Conservation (phyloP, 2,797 vertebrate species). For the Gouania willdenowi region DNA sequence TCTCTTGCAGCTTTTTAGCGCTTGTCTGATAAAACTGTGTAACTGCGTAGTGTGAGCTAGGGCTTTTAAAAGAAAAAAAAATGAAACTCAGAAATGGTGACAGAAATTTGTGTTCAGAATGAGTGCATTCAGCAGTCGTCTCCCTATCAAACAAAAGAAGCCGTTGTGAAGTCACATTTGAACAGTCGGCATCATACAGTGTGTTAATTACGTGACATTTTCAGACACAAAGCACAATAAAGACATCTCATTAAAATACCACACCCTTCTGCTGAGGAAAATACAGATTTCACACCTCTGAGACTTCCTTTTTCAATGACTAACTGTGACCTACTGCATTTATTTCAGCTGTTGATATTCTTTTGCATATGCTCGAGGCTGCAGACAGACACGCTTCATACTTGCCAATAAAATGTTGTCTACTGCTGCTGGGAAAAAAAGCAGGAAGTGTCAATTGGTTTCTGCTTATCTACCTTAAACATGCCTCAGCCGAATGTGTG, state of each 20-base stretch:
- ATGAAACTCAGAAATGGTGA: too few species aligned
- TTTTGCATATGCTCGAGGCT: slow-evolving; percentile 58
- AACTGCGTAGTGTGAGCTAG: not conserved
- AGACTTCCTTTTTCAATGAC: slow-evolving; percentile 62
- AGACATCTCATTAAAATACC: slow-evolving; percentile 50
- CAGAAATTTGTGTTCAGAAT: not conserved
- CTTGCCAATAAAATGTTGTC: slow-evolving; percentile 72
- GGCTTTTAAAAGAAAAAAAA: slow-evolving; percentile 1
- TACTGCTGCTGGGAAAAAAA: slow-evolving; percentile 62
- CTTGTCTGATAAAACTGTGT: slow-evolving; percentile 20
- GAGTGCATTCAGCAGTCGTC: not conserved
- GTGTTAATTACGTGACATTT: slow-evolving; percentile 57
- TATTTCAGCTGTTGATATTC: slow-evolving; percentile 69
- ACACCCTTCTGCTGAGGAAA: slow-evolving; percentile 47
- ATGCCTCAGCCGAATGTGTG: slow-evolving; percentile 66
- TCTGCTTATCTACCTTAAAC: slow-evolving; percentile 76
- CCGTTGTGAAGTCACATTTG: not conserved
- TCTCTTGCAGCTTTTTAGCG: slow-evolving; percentile 6
- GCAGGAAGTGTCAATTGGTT: slow-evolving; percentile 65
- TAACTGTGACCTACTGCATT: slow-evolving; percentile 72
- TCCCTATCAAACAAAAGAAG: not conserved
- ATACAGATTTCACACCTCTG: slow-evolving; percentile 48
- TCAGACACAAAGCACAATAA: slow-evolving; percentile 26
- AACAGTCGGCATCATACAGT: slow-evolving; percentile 21
- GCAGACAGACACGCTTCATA: slow-evolving; percentile 59